Evolutionary conservation across 2,888 invertebrate genomes (phyloP).

Genomic region (Dryobotodes eremita): DNA sequence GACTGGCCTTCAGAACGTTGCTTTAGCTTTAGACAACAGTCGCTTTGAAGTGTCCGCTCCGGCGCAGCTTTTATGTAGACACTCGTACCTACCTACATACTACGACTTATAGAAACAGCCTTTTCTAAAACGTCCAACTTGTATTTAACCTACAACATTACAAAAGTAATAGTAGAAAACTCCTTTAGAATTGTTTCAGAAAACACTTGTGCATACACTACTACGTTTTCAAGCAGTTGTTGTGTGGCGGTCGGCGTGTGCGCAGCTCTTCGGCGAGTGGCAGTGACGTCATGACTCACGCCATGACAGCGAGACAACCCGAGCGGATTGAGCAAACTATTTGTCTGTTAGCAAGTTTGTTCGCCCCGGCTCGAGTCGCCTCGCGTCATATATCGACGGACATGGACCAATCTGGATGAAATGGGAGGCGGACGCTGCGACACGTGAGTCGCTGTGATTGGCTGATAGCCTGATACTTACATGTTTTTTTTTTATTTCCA

Average conservation of each 20-base stretch:
- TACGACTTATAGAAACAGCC: conserved; percentile 35
- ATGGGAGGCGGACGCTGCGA: conserved; percentile 39
- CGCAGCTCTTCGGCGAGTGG: conserved; percentile 65
- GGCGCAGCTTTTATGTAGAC: conserved; percentile 10
- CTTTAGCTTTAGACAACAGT: neutral
- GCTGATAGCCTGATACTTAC: conserved; percentile 43
- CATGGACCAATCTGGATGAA: conserved; percentile 24
- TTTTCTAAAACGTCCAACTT: conserved; percentile 56
- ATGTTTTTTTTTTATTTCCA: conserved; percentile 42
- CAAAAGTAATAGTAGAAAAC: conserved; percentile 89
- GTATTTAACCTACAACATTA: conserved; percentile 78
- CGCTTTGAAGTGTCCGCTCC: conserved; percentile 35
- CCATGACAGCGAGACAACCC: conserved; percentile 84
- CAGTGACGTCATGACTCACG: conserved; percentile 56
- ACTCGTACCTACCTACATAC: neutral
- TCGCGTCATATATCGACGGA: conserved; percentile 75
- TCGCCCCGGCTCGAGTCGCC: conserved; percentile 91
- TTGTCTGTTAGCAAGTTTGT: conserved; percentile 86
- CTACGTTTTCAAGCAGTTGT: conserved; percentile 82
- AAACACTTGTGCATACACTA: conserved; percentile 89
- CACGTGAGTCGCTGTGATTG: conserved; percentile 74
- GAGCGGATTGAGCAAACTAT: conserved; percentile 91
- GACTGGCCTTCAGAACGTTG: neutral
- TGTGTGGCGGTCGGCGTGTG: conserved; percentile 75
- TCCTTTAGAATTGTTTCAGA: conserved; percentile 88